Base-by-base conservation (phyloP, 1,140 invertebrate genomes). In the Calephelis nemesis region DNA sequence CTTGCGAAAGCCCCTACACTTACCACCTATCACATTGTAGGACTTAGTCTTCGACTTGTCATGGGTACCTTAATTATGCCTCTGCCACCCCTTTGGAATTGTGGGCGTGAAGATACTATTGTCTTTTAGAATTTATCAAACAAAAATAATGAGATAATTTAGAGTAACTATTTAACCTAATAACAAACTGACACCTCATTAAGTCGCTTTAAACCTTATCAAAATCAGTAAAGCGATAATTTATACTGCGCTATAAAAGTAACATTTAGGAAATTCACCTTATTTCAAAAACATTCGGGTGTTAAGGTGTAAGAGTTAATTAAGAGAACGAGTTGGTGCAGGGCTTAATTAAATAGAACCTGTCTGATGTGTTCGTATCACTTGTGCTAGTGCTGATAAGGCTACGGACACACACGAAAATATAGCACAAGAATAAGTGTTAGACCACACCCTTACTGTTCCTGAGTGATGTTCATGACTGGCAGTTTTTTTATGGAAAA, bases 171-270 rank as follows among this genome's bases (percentile, higher is more conserved):
- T 39, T 11, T 12, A 7, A n/a, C 1, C 11, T 49, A 5, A 10
- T 40, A 30, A 42, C 30, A 60, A n/a, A 12, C 15, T 30, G 58
- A 10, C 58, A 60, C 19, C 58, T 40, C 30, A 60, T 60, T 60
- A 60, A 39, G 19, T 39, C 58, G 58, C 58, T 39, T 60, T 58
- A 60, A 60, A 60, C 39, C 30, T 12, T 60, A 60, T 45, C 42
- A 60, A 58, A 60, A 40, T 60, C 54, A 58, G 58, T 60, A 60
- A 40, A 60, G 58, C 58, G 58, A 60, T 40, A 40, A 60, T 60
- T 60, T 60, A 60, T 39, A 12, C 39, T 45, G 42, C 58, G 19
- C 54, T 58, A 58, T 58, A 58, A 58, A 58, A 58, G 39, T 39
- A 54, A 4, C 52, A 58, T 39, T 58, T 39, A 58, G 54, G 30